Percentiles rank a stretch among this genome's conserved stretches.
phyloP scores from a whole-genome alignment of 2,888 invertebrate genomes.

The Drosophila vallismaia region DNA sequence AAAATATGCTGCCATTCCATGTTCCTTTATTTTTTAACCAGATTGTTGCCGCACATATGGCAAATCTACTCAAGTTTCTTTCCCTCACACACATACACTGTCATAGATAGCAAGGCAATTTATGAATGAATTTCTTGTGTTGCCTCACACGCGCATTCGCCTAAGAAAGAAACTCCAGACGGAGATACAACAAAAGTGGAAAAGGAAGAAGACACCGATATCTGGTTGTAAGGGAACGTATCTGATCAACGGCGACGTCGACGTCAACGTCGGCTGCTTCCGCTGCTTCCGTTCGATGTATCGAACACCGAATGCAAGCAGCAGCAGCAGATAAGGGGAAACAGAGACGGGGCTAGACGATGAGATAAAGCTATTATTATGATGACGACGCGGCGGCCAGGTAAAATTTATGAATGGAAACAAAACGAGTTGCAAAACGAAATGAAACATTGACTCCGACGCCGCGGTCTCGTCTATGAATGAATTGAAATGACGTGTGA shows the following conservation, averaged over 20 bases:
- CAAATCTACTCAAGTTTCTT: constrained; percentile 67
- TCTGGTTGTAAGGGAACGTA: constrained; percentile 25
- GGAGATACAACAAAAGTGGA: constrained; percentile 45
- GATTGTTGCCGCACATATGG: constrained; percentile 58
- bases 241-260: constrained; percentile 68
- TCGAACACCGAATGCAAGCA: constrained; percentile 47
- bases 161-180: constrained; percentile 55
- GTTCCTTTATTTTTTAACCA: constrained; percentile 38
- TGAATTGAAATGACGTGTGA: constrained; percentile 78
- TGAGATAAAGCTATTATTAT: constrained; percentile 74
- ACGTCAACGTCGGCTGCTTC: constrained; percentile 62
- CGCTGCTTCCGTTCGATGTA: constrained; percentile 77
- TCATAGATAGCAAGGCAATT: constrained; percentile 49
- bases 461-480: constrained; percentile 68
- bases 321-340: constrained; percentile 23
- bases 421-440: constrained; percentile 19
- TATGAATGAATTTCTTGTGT: constrained; percentile 83
- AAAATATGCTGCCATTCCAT: background rate
- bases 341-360: constrained; percentile 28
- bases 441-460: constrained; percentile 37
- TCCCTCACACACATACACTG: constrained; percentile 26
- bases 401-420: constrained; percentile 75
- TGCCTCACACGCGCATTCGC: constrained; percentile 79
- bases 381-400: constrained; percentile 69
- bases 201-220: constrained; percentile 40